These are phyloP conservation scores for Mandrillus leucophaeus DNA, from an alignment of 2,113 vertebrate species.

Conservation along the genomic window DNA sequence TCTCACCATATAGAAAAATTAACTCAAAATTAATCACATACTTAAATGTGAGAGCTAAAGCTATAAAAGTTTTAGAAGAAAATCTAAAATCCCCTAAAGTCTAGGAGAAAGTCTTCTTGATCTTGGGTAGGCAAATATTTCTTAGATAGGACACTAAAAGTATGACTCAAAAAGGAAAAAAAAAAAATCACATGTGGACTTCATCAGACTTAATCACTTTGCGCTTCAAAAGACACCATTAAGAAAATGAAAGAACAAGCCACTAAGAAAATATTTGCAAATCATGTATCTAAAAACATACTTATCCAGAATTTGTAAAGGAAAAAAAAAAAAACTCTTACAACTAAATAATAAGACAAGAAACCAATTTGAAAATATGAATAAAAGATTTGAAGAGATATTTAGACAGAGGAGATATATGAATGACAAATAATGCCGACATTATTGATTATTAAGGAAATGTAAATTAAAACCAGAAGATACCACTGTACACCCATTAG, in stretches of 20 bases:
- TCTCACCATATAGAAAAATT: not conserved
- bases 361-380: not conserved
- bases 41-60: not conserved
- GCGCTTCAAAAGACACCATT: not conserved
- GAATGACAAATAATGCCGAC: not conserved
- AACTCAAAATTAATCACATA: constrained; percentile 35
- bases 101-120: not conserved
- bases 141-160: not conserved
- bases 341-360: not conserved
- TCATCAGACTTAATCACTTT: not conserved
- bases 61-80: not conserved
- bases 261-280: not conserved
- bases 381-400: not conserved
- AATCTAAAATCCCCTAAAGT: not conserved
- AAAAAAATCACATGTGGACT: not conserved
- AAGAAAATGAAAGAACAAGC: not conserved
- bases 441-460: not conserved
- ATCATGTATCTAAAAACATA: not conserved
- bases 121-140: not conserved
- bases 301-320: not conserved
- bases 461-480: not conserved
- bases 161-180: not conserved
- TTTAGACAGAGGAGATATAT: not conserved
- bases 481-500: not conserved
- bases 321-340: not conserved